These are phyloP conservation scores for Linepithema humile DNA, from an alignment of 1,140 invertebrate species.

Conservation along the genomic window DNA sequence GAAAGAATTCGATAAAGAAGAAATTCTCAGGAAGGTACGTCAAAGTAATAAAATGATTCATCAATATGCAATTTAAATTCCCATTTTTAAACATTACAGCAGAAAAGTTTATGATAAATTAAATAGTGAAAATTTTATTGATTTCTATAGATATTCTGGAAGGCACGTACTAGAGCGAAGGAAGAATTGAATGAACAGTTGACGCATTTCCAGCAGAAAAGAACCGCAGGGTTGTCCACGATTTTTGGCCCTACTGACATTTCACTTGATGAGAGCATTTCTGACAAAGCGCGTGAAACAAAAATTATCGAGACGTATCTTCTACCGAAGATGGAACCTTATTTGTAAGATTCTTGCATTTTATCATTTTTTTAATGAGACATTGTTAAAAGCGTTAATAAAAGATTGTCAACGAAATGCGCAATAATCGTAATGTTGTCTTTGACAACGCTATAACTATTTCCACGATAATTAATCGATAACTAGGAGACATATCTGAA, in stretches of 20 bases:
- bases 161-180: slow-evolving; percentile 92
- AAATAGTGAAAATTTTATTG: neutral
- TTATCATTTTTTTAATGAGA: neutral
- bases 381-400: neutral
- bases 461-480: too few species aligned
- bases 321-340: slow-evolving; percentile 89
- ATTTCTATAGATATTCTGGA: slow-evolving; percentile 89
- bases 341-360: slow-evolving; percentile 85
- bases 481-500: too few species aligned
- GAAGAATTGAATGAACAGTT: slow-evolving; percentile 94
- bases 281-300: slow-evolving; percentile 92
- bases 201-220: slow-evolving; percentile 95
- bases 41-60: neutral
- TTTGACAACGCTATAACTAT: too few species aligned
- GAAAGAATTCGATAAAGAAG: slow-evolving; percentile 94
- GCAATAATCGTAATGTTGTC: too few species aligned
- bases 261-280: slow-evolving; percentile 91
- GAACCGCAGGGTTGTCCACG: slow-evolving; percentile 94
- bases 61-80: neutral
- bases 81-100: neutral
- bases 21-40: slow-evolving; percentile 91
- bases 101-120: neutral
- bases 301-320: slow-evolving; percentile 91
- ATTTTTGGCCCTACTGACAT: slow-evolving; percentile 95
- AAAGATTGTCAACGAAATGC: too few species aligned